Conservation (phyloP, 2,113 vertebrate species). For the Elachura formosa region DNA sequence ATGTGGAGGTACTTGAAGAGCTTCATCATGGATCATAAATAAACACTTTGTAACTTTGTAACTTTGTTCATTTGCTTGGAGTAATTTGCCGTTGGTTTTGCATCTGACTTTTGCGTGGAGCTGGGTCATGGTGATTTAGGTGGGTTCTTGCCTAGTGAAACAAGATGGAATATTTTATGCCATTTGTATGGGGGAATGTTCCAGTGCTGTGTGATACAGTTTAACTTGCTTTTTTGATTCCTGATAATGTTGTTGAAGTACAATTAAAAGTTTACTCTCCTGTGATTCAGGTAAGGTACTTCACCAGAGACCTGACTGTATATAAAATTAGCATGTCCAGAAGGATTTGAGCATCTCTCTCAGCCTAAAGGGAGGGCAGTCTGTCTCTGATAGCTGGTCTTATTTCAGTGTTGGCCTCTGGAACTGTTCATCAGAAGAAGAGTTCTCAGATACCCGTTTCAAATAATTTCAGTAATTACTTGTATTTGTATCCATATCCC, state of each 20-base stretch:
- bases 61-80: not conserved
- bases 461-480: not conserved
- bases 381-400: not conserved
- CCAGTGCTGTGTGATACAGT: not conserved
- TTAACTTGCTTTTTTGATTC: not conserved
- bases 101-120: not conserved
- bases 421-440: not conserved
- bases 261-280: not conserved
- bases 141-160: not conserved
- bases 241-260: not conserved
- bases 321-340: not conserved
- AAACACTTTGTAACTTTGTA: not conserved
- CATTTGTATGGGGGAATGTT: not conserved
- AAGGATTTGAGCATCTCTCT: not conserved
- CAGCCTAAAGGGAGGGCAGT: not conserved
- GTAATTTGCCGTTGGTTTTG: not conserved
- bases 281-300: not conserved
- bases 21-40: not conserved
- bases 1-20: not conserved
- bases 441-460: not conserved
- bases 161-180: not conserved
- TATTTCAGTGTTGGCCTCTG: not conserved
- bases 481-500: slow-evolving; percentile 54
- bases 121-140: not conserved
- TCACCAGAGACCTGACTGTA: not conserved